Base-by-base conservation (phyloP, 2,113 vertebrate genomes). In the Laticauda laticaudata region DNA sequence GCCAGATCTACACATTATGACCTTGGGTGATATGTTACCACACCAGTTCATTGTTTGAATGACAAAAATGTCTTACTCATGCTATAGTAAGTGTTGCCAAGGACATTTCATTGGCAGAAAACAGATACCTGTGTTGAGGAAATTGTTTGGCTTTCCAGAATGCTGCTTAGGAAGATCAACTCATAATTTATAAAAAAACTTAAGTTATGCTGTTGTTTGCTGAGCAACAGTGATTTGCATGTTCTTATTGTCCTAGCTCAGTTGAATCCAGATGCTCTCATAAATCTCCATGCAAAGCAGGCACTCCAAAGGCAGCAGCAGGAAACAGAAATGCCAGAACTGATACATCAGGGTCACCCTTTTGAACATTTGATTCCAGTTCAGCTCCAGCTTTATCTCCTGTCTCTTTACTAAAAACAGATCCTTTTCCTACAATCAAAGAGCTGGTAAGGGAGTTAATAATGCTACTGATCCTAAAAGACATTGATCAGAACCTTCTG, bases 101-200 rank as follows among this genome's bases (percentile, higher is more conserved):
- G 97, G 97, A 97, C 97, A 96, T 90, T 90, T 89, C 57, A 55
- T 51, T 69, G 23, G 39, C 53, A 90, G 93, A 94, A 95, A 93
- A 93, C 93, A 89, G 96, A 26, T 45, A 93, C 96, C 97, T 97
- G 5, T 0, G 0, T 96, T 94, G 94, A 95, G 96, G 97, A 97
- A 97, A 97, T 97, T 61, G 90, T 93, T 95, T 96, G 96, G 94
- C 93, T 96, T 95, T 91, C 94, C 18, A 45, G 90, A 91, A 59
- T 90, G 90, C 48, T 97, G 89, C 91, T 96, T 97, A 95, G 94
- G 93, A 95, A 94, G 92, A 93, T 96, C 94, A 5, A 53, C 89
- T 95, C 93, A 91, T 97, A 94, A 97, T 97, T 97, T 97, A 97
- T 96, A 94, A 95, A 96, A 93, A 21, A 94, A 91, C 90, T 92